Base-by-base conservation (phyloP, 2,888 invertebrate genomes). In the Agonopterix heracliana region DNA sequence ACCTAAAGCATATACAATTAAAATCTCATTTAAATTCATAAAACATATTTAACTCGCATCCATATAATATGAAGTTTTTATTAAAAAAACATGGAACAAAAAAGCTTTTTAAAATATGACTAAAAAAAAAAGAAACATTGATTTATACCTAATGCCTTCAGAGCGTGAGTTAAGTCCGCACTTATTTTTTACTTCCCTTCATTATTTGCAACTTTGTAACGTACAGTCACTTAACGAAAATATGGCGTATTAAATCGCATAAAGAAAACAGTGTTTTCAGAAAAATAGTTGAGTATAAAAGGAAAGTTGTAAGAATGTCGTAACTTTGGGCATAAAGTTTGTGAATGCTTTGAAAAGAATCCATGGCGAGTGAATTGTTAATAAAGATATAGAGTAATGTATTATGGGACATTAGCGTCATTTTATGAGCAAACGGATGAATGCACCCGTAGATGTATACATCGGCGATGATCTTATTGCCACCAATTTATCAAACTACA, bases 241-340 rank as follows among this genome's bases (percentile, higher is more conserved):
- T 79, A 85, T 81, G 73, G 78, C 79, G 77, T 81, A 85, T 78
- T 75, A 85, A 85, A 86, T 81, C 71, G 79, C 73, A 81, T 80
- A 86, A 85, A 86, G 87, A 85, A 86, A 85, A 86, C 84, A 83
- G 70, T 81, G 79, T 87, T 87, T 87, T 85, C 81, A 82, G 83
- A 82, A 86, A 76, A 77, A 85, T 86, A 81, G 81, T 87, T 76
- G 68, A 58, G 17, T 78, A 63, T 81, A 82, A 79, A 83, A 83
- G 81, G 78, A 81, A 83, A 83, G 80, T 76, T 79, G 78, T 81
- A 81, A 81, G 78, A 71, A 67, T 66, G 75, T 85, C 87, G 85
- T 88, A 84, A 87, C 78, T 78, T 62, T 52, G 74, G 66, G 68
- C 81, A 81, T 88, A 85, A 87, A 87, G 74, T 78, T 78, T 74